Percentiles rank a stretch among this genome's conserved stretches.
Evolutionary conservation across 2,797 vertebrate genomes (phyloP).

Genomic region (Mycteria americana): DNA sequence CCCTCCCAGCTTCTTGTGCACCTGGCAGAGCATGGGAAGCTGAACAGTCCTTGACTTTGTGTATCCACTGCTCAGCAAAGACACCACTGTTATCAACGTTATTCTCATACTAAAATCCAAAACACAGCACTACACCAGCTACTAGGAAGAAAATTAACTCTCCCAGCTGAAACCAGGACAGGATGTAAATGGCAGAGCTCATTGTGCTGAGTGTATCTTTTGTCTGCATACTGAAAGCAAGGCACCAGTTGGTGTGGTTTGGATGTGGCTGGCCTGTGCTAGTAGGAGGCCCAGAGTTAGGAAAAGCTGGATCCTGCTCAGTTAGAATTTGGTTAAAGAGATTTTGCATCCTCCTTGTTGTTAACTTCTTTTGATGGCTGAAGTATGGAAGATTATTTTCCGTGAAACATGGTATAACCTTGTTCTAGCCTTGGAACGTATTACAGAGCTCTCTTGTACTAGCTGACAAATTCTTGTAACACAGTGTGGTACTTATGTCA

Average conservation of each 20-base stretch:
- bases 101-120: too few species aligned
- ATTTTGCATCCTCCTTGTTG: neutral
- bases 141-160: too few species aligned
- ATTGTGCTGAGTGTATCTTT: neutral
- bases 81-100: too few species aligned
- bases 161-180: too few species aligned
- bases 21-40: too few species aligned
- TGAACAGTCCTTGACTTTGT: too few species aligned
- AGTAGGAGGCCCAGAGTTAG: neutral
- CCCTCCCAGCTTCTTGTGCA: too few species aligned
- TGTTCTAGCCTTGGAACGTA: neutral
- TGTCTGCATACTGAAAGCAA: neutral
- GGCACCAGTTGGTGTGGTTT: neutral
- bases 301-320: neutral
- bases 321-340: neutral
- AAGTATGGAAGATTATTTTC: neutral
- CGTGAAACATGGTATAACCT: neutral
- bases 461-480: neutral
- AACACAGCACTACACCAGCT: too few species aligned
- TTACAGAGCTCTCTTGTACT: neutral
- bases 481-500: neutral
- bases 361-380: neutral
- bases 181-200: neutral
- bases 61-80: too few species aligned
- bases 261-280: neutral